Base-by-base conservation (phyloP, 1,140 invertebrate species). In the Acromyrmex heyeri region DNA sequence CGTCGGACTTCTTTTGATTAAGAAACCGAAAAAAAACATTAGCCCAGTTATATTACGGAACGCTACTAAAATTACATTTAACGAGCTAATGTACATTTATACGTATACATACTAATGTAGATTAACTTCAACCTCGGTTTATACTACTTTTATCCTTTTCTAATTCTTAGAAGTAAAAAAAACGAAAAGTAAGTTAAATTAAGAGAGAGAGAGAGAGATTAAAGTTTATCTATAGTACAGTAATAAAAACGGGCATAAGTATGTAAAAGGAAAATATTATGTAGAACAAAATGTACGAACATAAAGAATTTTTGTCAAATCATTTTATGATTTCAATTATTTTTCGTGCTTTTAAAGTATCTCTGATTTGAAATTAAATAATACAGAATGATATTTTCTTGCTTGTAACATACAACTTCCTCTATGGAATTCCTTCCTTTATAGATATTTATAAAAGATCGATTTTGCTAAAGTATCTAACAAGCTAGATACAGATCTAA, bases 1-100 rank as follows among this genome's bases (percentile, higher is more conserved):
- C 34, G 82, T 86, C 72, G 50, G 21, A 65, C 34, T 65, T 27
- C 24, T 61, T 48, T 65, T 16, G 38, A 24, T 55, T 24, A 6
- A 30, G 50, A 69, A 69, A 55, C 21, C 44, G 44, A 69, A n/a
- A 18, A 18, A 34, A 70, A 6, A 8, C 24, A 44, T 70, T 38
- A 62, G 7, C 14, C 30, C 8, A 8, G 0, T 27, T 65, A 50
- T 50, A 64, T 64, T 34, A 21, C 10, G 3, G 30, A 16, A 10
- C 2, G 1, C 2, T n/a, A 7, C 3, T 27, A 27, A 55, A 57
- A 57, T 57, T n/a, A 2, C 14, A 50, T 2, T 48, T 34, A 78
- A 67, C n/a, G 14, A 67, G 21, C n/a, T 12, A 44, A 44, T 12
- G 2, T 44, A 44, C 10, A 44, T 44, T 44, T 44, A 44, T 44